Percentiles rank a stretch among this genome's conserved stretches.
phyloP scores from a whole-genome alignment of 2,113 vertebrate species.

The Phocoena phocoena region DNA sequence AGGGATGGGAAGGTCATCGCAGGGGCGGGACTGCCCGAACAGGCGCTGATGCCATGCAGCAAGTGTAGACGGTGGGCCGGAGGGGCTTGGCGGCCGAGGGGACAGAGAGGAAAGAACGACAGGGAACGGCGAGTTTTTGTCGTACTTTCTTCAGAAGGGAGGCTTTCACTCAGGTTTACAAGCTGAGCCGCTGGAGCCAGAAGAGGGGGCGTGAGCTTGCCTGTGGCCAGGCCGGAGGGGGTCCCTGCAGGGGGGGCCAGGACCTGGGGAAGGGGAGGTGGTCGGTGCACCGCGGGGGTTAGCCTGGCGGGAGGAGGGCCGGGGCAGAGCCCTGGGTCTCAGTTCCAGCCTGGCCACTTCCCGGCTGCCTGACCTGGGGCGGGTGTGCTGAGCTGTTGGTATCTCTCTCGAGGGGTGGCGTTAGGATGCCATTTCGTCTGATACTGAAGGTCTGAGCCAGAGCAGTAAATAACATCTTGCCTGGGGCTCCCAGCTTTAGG shows the following conservation, averaged over 20 bases:
- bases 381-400: not conserved
- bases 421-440: not conserved
- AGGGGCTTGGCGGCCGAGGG: not conserved
- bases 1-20: not conserved
- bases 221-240: not conserved
- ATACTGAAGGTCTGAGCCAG: not conserved
- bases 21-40: not conserved
- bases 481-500: not conserved
- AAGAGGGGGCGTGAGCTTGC: not conserved
- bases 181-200: not conserved
- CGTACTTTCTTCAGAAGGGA: not conserved
- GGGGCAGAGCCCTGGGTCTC: not conserved
- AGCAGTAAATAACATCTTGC: too few species aligned
- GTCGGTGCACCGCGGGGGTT: not conserved
- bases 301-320: not conserved
- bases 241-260: not conserved
- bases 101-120: not conserved
- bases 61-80: not conserved
- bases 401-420: not conserved
- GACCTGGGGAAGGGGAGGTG: not conserved
- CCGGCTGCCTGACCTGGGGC: not conserved
- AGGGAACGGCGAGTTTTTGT: fast-evolving
- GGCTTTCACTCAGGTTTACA: too few species aligned
- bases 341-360: not conserved
- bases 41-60: not conserved